Base-by-base conservation (phyloP, 2,888 invertebrate species). In the Suillia variegata region DNA sequence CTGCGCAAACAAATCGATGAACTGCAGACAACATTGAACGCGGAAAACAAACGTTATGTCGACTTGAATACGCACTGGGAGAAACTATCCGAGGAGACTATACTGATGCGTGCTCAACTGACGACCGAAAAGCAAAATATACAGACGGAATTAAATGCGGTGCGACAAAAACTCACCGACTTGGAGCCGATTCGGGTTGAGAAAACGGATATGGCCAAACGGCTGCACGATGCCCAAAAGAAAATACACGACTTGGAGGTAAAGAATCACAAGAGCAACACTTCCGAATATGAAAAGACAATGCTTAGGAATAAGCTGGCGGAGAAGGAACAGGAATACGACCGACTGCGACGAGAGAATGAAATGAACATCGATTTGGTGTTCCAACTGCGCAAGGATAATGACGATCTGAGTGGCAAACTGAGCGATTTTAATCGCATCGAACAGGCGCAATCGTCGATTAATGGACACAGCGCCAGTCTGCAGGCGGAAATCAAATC, bases 371-470 rank as follows among this genome's bases (percentile, higher is more conserved):
- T 86, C 63, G 91, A 93, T 70, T 89, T 92, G 76, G 85, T 90
- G 63, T 88, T 90, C 60, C 90, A 89, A 64, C 81, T 91, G 71
- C 85, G 87, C 65, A 88, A 85, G 81, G 88, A 89, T 87, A 88
- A 91, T 75, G 95, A 95, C 68, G 94, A 93, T 75, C 82, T 92
- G 2, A 87, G 87, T 66, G 86, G 88, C 69, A 93, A 93, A 77
- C 79, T 94, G 31, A 93, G 92, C 74, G 94, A 94, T 80, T 94
- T 90, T 78, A 91, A 92, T 75, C 90, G 89, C 78, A 90, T 94
- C 2, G 89, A 89, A 47, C 93, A 94, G 82, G 87, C 92, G 17
- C 93, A 94, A 74, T 85, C 90, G 65, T 91, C 88, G 59, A 85
- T 93, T 48, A 88, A 89, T 56, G 89, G 89, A 2, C 93, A 93